Base-by-base conservation (phyloP, 1,140 invertebrate species). In the Plodia interpunctella region DNA sequence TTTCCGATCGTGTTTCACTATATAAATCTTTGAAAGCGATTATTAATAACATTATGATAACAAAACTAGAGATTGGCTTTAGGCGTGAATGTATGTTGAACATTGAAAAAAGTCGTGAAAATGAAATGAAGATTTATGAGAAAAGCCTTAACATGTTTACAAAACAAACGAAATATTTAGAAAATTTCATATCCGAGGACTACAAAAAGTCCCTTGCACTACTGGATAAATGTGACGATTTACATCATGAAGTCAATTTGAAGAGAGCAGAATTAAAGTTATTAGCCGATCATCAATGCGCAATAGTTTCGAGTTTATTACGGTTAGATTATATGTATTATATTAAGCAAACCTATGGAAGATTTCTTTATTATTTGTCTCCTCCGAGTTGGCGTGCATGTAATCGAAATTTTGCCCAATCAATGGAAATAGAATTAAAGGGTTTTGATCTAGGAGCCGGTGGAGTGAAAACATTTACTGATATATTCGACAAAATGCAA, bases 361-460 rank as follows among this genome's bases (percentile, higher is more conserved):
- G 91, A 68, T 93, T 94, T 79, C 80, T 94, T n/a, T 92, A 91
- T 72, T 90, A 91, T 65, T 72, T 93, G 3, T 92, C 92, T 35
- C 92, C 92, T n/a, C 87, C 91, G 30, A 76, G 74, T 9, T 93
- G 92, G 92, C 85, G 90, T 10, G 67, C 71, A 25, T 72, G 87
- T 55, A 78, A 92, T 30, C 81, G 86, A 63, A 76, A 85, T 49
- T 88, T 88, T 64, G 86, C 86, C 11, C 72, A 62, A 49, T 87
- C 84, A 6, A 59, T 83, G 11, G 86, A 88, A 70, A 87, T 88
- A 61, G 81, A 86, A 75, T 76, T 72, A 0, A 83, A 74, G 59
- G 86, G 86, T n/a, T 88, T 88, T 68, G 83, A 87, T 73, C 78
- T 77, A 62, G 75, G 75, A n/a, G 66, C 66, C 9, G 75, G 57